These are phyloP conservation scores for Triplophysa bombifrons DNA, from an alignment of 2,797 vertebrate genomes.

Conservation along the genomic window DNA sequence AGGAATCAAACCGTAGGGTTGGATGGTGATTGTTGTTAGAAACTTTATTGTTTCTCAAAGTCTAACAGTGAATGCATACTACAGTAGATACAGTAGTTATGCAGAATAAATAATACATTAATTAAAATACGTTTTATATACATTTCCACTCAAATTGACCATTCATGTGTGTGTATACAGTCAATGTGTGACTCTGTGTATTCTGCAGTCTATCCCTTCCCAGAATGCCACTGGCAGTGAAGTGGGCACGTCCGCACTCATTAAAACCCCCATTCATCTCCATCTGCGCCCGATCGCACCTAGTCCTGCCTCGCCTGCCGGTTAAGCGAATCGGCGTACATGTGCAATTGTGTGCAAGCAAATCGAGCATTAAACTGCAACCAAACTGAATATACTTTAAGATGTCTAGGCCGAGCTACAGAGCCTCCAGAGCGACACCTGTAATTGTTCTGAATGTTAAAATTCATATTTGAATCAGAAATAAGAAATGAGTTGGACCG, in stretches of 20 bases:
- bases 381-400: background rate
- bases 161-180: background rate
- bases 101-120: slow-evolving; percentile 43
- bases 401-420: background rate
- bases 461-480: background rate
- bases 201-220: slow-evolving; percentile 45
- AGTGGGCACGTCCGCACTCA: slow-evolving; percentile 47
- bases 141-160: background rate
- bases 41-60: slow-evolving; percentile 44
- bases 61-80: slow-evolving; percentile 1
- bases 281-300: slow-evolving; percentile 41
- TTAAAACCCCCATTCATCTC: slow-evolving; percentile 59
- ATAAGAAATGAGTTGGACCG: too few species aligned
- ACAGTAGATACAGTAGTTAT: too few species aligned
- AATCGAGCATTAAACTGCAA: background rate
- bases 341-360: slow-evolving; percentile 26
- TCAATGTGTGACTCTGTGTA: slow-evolving; percentile 24
- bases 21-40: slow-evolving; percentile 26
- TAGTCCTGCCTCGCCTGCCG: slow-evolving; percentile 18
- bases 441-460: background rate
- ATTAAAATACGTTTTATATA: too few species aligned
- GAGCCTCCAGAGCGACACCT: background rate
- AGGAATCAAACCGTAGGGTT: slow-evolving; percentile 19
- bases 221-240: slow-evolving; percentile 41
- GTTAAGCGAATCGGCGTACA: background rate